These are phyloP conservation scores for Stegana nigrithorax DNA, from an alignment of 2,888 invertebrate species.

Conservation along the genomic window DNA sequence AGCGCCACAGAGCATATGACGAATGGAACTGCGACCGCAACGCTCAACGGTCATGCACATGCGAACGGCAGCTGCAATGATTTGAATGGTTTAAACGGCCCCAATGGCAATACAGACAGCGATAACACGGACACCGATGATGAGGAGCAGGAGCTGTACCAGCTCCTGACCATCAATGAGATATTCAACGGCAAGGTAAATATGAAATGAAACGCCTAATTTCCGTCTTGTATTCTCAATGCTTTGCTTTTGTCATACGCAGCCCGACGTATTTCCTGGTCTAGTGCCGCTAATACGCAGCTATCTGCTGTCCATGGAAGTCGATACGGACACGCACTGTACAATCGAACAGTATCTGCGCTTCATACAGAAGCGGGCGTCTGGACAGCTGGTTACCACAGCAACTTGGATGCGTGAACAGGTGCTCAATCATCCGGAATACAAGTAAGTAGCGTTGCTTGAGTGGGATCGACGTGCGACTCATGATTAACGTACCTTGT, in stretches of 20 bases:
- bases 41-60: too few species aligned
- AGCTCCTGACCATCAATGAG: slow-evolving; percentile 91
- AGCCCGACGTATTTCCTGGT: slow-evolving; percentile 91
- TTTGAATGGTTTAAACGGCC: too few species aligned
- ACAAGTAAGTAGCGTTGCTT: slow-evolving; percentile 77
- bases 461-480: neutral
- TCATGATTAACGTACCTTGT: neutral
- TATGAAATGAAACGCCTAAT: neutral
- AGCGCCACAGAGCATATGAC: neutral
- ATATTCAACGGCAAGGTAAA: slow-evolving; percentile 89
- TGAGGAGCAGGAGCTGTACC: slow-evolving; percentile 72
- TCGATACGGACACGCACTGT: slow-evolving; percentile 98
- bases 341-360: slow-evolving; percentile 96
- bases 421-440: slow-evolving; percentile 87
- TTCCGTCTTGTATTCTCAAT: slow-evolving; percentile 9
- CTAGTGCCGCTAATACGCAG: slow-evolving; percentile 93
- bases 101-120: slow-evolving; percentile 39
- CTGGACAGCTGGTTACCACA: slow-evolving; percentile 91
- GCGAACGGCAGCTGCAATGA: too few species aligned
- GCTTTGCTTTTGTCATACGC: neutral
- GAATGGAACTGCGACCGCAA: slow-evolving; percentile 28
- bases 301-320: slow-evolving; percentile 94
- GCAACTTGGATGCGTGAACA: slow-evolving; percentile 95
- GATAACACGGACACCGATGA: slow-evolving; percentile 52
- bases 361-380: slow-evolving; percentile 87